Percentiles rank a stretch among this genome's conserved stretches.
These are phyloP conservation scores for Lycia hirtaria DNA, from an alignment of 2,888 invertebrate species.

Conservation along the genomic window DNA sequence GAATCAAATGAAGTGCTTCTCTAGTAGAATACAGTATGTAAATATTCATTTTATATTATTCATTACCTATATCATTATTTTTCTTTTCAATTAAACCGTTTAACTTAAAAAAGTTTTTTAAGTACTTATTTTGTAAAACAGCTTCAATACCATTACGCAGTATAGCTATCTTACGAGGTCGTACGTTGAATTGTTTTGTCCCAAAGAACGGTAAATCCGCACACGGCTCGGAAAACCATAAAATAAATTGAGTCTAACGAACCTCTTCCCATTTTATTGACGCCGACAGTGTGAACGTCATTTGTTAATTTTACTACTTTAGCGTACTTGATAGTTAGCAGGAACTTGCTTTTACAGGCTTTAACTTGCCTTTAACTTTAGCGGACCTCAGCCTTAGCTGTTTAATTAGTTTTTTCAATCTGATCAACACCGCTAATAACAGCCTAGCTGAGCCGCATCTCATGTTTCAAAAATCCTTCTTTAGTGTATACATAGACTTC, in stretches of 20 bases:
- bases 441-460: too few relatives aligned
- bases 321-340: neutral
- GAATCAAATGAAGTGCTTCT: too few relatives aligned
- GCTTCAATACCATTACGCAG: neutral
- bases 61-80: too few relatives aligned
- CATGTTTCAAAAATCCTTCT: too few relatives aligned
- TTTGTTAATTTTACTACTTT: conserved; percentile 22
- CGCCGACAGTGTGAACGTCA: conserved; percentile 18
- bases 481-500: too few relatives aligned
- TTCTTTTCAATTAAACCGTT: too few relatives aligned
- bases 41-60: too few relatives aligned
- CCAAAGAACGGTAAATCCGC: conserved; percentile 38
- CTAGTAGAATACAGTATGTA: too few relatives aligned
- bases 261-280: conserved; percentile 53
- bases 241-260: conserved; percentile 58
- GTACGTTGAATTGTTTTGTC: conserved; percentile 20
- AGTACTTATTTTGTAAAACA: conserved; percentile 3
- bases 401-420: too few relatives aligned
- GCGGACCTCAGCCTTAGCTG: neutral
- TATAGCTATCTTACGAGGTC: neutral
- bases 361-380: neutral
- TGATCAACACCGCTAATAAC: too few relatives aligned
- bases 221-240: conserved; percentile 39
- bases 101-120: too few relatives aligned
- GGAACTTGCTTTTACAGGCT: neutral